These are phyloP conservation scores for Cynopterus sphinx DNA, from an alignment of 2,797 vertebrate species.

Conservation along the genomic window DNA sequence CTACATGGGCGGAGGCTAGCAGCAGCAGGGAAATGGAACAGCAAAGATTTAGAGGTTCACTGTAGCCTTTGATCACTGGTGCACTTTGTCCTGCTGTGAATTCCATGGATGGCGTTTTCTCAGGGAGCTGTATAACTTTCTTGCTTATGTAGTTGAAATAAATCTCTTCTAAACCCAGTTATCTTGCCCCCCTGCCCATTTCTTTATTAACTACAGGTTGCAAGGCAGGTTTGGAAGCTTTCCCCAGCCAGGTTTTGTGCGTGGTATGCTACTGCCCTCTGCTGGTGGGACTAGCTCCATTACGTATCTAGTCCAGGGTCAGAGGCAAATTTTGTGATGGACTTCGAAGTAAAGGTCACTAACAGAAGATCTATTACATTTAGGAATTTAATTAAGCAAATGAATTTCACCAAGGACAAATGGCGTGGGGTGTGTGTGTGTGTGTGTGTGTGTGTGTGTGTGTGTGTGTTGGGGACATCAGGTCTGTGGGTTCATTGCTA, in stretches of 20 bases:
- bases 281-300: neutral
- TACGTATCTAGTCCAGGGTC: neutral
- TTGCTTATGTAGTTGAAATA: constrained; percentile 67
- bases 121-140: constrained; percentile 48
- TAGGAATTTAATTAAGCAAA: neutral
- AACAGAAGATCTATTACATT: neutral
- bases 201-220: constrained; percentile 70
- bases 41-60: neutral
- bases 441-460: neutral
- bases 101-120: constrained; percentile 55
- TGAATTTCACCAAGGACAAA: neutral
- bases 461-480: neutral
- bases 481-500: neutral
- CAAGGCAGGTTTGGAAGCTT: neutral
- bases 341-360: neutral
- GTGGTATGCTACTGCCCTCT: constrained; percentile 55
- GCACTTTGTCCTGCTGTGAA: constrained; percentile 61
- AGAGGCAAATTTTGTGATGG: neutral
- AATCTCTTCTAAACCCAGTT: constrained; percentile 63
- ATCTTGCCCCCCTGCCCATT: constrained; percentile 14
- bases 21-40: neutral
- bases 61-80: constrained; percentile 64
- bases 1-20: neutral
- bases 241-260: neutral
- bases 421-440: neutral